Conservation (phyloP, 2,113 vertebrate genomes). For the Tringa solitaria region DNA sequence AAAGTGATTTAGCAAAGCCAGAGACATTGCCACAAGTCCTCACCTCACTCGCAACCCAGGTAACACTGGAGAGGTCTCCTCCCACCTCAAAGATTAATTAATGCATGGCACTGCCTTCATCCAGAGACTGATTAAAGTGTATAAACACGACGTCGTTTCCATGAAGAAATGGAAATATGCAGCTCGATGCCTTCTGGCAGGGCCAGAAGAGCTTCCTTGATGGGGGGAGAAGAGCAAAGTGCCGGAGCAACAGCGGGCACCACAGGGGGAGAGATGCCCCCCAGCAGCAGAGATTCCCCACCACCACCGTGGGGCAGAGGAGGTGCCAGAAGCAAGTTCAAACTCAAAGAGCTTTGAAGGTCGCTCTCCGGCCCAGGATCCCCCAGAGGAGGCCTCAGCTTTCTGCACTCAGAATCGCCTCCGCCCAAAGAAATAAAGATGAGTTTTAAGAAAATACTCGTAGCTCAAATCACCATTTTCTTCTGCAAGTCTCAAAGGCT, state of each 20-base stretch:
- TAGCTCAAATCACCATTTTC: not conserved
- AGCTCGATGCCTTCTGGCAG: not conserved
- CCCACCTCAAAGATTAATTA: not conserved
- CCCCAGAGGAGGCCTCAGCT: not conserved
- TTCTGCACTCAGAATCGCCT: not conserved
- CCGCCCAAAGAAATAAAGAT: not conserved
- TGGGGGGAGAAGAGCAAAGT: not conserved
- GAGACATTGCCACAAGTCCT: not conserved
- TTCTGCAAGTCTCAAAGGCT: not conserved
- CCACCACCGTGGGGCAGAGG: rapidly evolving
- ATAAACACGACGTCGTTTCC: not conserved
- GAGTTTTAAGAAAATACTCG: not conserved
- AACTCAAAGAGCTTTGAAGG: not conserved
- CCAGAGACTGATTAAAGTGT: rapidly evolving
- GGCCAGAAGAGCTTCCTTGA: not conserved
- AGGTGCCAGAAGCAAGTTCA: not conserved
- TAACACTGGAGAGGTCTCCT: not conserved
- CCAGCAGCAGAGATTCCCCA: rapidly evolving
- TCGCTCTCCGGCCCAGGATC: not conserved
- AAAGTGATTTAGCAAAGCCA: not conserved
- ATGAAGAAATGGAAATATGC: not conserved
- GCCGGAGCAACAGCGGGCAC: not conserved
- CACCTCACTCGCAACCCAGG: not conserved
- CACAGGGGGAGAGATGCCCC: rapidly evolving
- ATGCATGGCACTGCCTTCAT: not conserved